These are phyloP conservation scores for Parnassius smintheus DNA, from an alignment of 2,888 invertebrate species.

Conservation along the genomic window DNA sequence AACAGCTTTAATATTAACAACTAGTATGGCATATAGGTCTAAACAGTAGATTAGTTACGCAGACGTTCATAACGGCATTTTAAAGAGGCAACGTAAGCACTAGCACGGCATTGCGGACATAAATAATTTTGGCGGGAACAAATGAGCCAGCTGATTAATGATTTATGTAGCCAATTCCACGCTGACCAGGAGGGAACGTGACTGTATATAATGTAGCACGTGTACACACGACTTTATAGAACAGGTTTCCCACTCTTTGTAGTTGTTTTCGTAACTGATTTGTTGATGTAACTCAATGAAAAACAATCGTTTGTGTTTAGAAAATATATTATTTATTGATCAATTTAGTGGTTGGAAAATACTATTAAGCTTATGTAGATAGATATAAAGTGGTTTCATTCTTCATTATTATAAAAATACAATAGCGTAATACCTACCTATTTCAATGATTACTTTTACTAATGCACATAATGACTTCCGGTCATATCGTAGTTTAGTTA, in stretches of 20 bases:
- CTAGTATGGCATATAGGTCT: not conserved
- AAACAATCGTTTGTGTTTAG: constrained; percentile 5
- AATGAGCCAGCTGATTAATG: constrained; percentile 78
- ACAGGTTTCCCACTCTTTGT: not conserved
- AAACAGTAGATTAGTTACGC: constrained; percentile 38
- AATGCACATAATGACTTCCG: too few relatives aligned
- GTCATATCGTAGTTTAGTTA: too few relatives aligned
- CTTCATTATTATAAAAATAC: too few relatives aligned
- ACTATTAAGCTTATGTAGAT: too few relatives aligned
- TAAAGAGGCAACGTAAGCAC: constrained; percentile 64
- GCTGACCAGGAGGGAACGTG: constrained; percentile 51
- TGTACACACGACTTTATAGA: constrained; percentile 20
- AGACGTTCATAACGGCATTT: constrained; percentile 58
- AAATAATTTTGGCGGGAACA: constrained; percentile 77
- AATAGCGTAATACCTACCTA: too few relatives aligned
- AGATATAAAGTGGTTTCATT: too few relatives aligned
- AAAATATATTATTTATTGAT: constrained; percentile 1
- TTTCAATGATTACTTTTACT: too few relatives aligned
- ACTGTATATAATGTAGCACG: constrained; percentile 28
- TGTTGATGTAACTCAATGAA: constrained; percentile 7
- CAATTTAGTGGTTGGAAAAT: not conserved
- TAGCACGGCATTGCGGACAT: constrained; percentile 53
- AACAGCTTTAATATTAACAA: constrained; percentile 10
- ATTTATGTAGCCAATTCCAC: constrained; percentile 73
- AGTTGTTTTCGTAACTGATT: constrained; percentile 9